Evolutionary conservation across 2,797 vertebrate species (phyloP).

Genomic region (Danio albolineatus): DNA sequence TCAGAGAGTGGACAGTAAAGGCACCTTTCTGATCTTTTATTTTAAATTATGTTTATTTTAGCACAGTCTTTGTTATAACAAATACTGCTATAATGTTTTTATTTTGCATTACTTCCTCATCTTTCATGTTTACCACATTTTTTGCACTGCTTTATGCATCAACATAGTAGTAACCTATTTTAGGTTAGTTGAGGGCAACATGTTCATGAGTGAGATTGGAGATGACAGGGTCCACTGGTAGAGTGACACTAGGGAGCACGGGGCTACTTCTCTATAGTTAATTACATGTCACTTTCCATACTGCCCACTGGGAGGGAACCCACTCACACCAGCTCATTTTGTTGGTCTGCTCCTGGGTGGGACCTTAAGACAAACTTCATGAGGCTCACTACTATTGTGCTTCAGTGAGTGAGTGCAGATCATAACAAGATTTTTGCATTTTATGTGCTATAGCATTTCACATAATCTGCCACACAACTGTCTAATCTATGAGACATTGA

Average conservation of each 20-base stretch:
- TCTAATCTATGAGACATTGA: constrained; percentile 46
- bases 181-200: constrained; percentile 16
- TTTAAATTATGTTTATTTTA: not conserved
- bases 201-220: constrained; percentile 68
- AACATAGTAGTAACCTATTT: not conserved
- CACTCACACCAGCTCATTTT: constrained; percentile 51
- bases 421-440: constrained; percentile 30
- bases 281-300: constrained; percentile 67
- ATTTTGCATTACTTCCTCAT: not conserved
- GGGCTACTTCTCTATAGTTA: constrained; percentile 62
- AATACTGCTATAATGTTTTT: too few relatives aligned
- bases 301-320: constrained; percentile 56
- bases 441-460: not conserved
- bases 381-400: constrained; percentile 47
- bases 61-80: not conserved
- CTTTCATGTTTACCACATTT: not conserved
- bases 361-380: constrained; percentile 43
- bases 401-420: constrained; percentile 1
- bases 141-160: not conserved
- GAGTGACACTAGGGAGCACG: constrained; percentile 56
- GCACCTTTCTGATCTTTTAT: not conserved
- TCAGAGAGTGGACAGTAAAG: not conserved
- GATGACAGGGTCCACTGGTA: constrained; percentile 70
- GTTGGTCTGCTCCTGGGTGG: constrained; percentile 42
- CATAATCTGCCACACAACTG: constrained; percentile 15